phyloP scores from a whole-genome alignment of 2,113 vertebrate genomes.

The Fulica atra region DNA sequence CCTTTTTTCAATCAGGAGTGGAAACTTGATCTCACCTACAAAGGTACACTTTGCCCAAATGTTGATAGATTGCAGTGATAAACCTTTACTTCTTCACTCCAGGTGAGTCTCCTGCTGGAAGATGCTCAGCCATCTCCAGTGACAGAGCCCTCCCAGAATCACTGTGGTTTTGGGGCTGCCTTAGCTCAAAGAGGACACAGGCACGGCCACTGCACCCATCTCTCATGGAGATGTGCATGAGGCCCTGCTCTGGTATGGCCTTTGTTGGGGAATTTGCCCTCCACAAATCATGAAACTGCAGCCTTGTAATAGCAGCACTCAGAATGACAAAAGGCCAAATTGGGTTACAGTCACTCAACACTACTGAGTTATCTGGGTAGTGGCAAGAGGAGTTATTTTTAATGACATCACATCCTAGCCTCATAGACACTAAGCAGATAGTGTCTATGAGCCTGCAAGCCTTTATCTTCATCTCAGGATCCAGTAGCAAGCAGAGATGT shows the following conservation, averaged over 20 bases:
- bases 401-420: not conserved
- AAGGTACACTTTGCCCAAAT: not conserved
- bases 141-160: not conserved
- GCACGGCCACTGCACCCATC: not conserved
- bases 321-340: conserved; percentile 7
- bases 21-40: conserved; percentile 4
- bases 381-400: conserved; percentile 20
- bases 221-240: not conserved
- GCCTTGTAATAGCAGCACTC: not conserved
- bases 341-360: not conserved
- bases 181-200: accelerated
- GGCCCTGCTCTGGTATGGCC: not conserved
- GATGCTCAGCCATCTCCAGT: not conserved
- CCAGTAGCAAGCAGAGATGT: not conserved
- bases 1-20: not conserved
- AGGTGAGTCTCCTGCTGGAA: not conserved
- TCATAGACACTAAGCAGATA: not conserved
- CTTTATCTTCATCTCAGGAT: not conserved
- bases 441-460: not conserved
- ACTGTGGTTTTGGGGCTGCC: accelerated
- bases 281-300: not conserved
- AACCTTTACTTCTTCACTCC: not conserved
- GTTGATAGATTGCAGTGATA: not conserved
- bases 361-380: not conserved
- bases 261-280: conserved; percentile 21